Percentiles rank a stretch among this genome's conserved stretches.
These are phyloP conservation scores for Rutpela maculata DNA, from an alignment of 2,888 invertebrate species.

Conservation along the genomic window DNA sequence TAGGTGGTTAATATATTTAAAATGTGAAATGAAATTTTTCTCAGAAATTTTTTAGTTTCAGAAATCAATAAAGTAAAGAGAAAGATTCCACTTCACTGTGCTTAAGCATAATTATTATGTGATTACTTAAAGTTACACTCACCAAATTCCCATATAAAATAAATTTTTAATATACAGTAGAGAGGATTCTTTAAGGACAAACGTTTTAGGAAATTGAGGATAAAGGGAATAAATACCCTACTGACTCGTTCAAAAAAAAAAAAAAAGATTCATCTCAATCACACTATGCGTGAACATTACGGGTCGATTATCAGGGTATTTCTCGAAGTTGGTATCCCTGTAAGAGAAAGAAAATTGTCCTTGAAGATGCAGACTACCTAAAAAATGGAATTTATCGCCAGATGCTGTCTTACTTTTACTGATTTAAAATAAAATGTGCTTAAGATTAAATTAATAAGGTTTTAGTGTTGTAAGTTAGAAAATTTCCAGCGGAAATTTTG, in stretches of 20 bases:
- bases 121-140: slow-evolving; percentile 27
- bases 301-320: slow-evolving; percentile 65
- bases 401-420: slow-evolving; percentile 33
- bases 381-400: slow-evolving; percentile 27
- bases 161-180: slow-evolving; percentile 61
- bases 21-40: slow-evolving; percentile 33
- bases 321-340: slow-evolving; percentile 66
- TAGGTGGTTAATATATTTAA: not conserved
- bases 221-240: slow-evolving; percentile 60
- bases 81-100: slow-evolving; percentile 31
- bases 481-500: not conserved
- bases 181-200: slow-evolving; percentile 69
- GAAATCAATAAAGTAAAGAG: not conserved
- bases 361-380: slow-evolving; percentile 34
- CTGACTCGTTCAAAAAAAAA: slow-evolving; percentile 55
- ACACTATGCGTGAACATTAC: slow-evolving; percentile 70
- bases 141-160: slow-evolving; percentile 46
- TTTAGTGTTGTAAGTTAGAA: not conserved
- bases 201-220: slow-evolving; percentile 53
- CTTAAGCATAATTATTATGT: slow-evolving; percentile 35
- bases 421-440: slow-evolving; percentile 40
- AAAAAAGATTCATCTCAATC: slow-evolving; percentile 59
- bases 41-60: not conserved
- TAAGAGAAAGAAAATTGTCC: slow-evolving; percentile 62
- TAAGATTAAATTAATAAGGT: slow-evolving; percentile 41